Base-by-base conservation (phyloP, 2,888 invertebrate species). In the Drosophila percnosoma region DNA sequence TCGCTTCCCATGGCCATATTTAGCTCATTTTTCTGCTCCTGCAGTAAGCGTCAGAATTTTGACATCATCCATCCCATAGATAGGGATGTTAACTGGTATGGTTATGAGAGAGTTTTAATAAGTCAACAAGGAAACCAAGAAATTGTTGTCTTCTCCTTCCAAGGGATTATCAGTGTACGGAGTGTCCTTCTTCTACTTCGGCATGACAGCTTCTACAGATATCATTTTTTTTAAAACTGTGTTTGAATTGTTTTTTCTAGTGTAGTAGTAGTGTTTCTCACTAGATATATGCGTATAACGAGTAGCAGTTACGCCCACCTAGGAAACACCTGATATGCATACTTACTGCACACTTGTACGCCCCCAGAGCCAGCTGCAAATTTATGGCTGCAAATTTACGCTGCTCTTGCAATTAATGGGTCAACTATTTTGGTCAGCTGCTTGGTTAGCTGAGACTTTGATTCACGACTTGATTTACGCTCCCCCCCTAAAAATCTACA, bases 351-450 rank as follows among this genome's bases (percentile, higher is more conserved):
- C 11, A 11, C 24, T 18, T 15, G 48, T 34, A 68, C 58, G 73
- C 62, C 68, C 53, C 58, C 71, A 51, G 51, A 61, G 53, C 8
- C n/a, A 54, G 45, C 27, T 45, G 33, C 33, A 33, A 11, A 11
- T 33, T 10, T 3, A 33, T 33, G 29, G n/a, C 38, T 7, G 34
- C 6, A 42, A 29, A 58, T 69, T 59, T 21, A 64, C 69, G 48
- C n/a, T 24, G 36, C 34, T 61, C 57, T 21, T 52, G 64, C 71
- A 75, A 82, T 83, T 83, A 72, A 68, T 67, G 61, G 15, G 51
- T 53, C 51, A 52, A 65, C 62, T 59, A 45, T 53, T 68, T 55
- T 55, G 75, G 59, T 81, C 67, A 80, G 78, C 68, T 59, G 79
- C 68, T 45, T 62, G 59, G n/a, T 76, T 49, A 31, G 54, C 36